These are phyloP conservation scores for Pteropus alecto DNA, from an alignment of 2,113 vertebrate genomes.

Conservation along the genomic window DNA sequence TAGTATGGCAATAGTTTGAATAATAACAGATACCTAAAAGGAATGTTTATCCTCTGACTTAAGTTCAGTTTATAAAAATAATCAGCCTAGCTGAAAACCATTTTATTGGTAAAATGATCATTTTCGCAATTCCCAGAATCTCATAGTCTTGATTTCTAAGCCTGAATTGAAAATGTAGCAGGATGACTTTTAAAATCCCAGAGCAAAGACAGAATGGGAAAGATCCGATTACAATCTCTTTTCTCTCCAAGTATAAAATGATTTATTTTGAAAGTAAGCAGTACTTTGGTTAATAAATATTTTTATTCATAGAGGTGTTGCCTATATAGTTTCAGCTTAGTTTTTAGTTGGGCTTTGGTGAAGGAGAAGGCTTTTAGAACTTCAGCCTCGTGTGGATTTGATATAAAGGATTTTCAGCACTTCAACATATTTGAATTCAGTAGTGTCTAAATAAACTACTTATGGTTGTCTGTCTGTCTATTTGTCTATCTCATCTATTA, in stretches of 20 bases:
- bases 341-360: constrained; percentile 22
- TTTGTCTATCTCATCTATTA: background rate
- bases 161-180: constrained; percentile 48
- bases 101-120: constrained; percentile 64
- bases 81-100: background rate
- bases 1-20: background rate
- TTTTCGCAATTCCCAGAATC: constrained; percentile 50
- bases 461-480: background rate
- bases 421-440: background rate
- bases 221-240: constrained; percentile 59
- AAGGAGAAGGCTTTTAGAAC: background rate
- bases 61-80: constrained; percentile 56
- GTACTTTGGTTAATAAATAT: constrained; percentile 54
- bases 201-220: constrained; percentile 30
- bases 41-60: background rate
- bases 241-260: constrained; percentile 22
- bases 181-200: constrained; percentile 49
- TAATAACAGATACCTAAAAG: background rate
- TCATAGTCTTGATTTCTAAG: constrained; percentile 26
- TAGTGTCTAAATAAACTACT: background rate
- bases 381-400: background rate
- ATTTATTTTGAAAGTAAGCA: constrained; percentile 68
- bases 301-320: constrained; percentile 38
- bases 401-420: background rate
- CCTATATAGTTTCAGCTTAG: constrained; percentile 20